Percentiles rank a stretch among this genome's conserved stretches.
Evolutionary conservation across 2,888 invertebrate genomes (phyloP).

Genomic region (Andricus curvator): DNA sequence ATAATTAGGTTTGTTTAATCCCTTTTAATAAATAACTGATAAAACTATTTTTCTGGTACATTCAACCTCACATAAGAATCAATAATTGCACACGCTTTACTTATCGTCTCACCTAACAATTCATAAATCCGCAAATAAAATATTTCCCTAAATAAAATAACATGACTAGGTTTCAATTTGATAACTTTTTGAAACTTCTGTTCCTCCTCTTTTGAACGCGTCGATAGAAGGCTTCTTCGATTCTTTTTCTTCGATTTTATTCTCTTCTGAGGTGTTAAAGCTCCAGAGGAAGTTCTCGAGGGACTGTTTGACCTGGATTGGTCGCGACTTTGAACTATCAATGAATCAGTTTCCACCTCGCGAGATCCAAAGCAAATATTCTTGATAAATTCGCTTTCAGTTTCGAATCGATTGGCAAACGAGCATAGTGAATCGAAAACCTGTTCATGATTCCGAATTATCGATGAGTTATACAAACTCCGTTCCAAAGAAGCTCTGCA

Average conservation of each 20-base stretch:
- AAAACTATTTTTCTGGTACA: constrained; percentile 47
- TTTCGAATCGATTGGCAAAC: constrained; percentile 64
- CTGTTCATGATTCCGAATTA: constrained; percentile 45
- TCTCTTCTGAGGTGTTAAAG: constrained; percentile 22
- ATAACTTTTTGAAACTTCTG: background rate
- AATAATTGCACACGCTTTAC: constrained; percentile 56
- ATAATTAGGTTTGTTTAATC: background rate
- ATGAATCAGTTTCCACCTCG: background rate
- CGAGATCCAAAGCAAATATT: constrained; percentile 41
- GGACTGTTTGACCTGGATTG: background rate
- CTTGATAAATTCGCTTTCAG: constrained; percentile 55
- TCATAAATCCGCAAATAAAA: constrained; percentile 62
- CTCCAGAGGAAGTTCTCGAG: constrained; percentile 12
- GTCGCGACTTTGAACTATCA: background rate
- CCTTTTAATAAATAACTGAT: constrained; percentile 1
- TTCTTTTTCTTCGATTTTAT: constrained; percentile 20
- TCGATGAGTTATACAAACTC: background rate
- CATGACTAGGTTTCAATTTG: constrained; percentile 20
- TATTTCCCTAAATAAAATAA: constrained; percentile 58
- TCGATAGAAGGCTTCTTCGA: background rate
- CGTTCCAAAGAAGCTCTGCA: constrained; percentile 56
- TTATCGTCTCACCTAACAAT: constrained; percentile 57
- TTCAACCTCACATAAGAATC: constrained; percentile 62
- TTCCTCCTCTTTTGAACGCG: background rate
- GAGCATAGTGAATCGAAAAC: constrained; percentile 61